Evolutionary conservation across 2,113 vertebrate species (phyloP).

Genomic region (Gobius niger): DNA sequence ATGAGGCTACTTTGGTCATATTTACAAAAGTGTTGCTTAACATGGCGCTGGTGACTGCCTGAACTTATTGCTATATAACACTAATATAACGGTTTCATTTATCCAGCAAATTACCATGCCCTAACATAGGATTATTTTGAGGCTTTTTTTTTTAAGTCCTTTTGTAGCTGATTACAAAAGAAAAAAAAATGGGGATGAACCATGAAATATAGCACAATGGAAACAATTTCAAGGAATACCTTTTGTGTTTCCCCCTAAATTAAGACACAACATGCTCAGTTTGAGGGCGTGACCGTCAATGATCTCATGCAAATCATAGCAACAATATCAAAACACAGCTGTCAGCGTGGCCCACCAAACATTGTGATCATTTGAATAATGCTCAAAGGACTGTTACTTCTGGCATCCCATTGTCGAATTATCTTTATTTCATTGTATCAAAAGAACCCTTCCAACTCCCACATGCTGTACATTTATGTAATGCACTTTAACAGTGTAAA

Average conservation of each 20-base stretch:
- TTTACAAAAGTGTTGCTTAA: too few species aligned
- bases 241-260: not conserved
- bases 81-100: too few species aligned
- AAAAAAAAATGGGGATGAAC: conserved; percentile 8
- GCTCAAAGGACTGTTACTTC: conserved; percentile 51
- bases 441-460: conserved; percentile 10
- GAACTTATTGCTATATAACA: too few species aligned
- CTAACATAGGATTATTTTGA: too few species aligned
- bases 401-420: conserved; percentile 31
- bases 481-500: too few species aligned
- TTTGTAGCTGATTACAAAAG: conserved; percentile 6
- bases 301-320: conserved; percentile 8
- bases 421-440: conserved; percentile 18
- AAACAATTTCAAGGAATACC: not conserved
- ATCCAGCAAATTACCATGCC: too few species aligned
- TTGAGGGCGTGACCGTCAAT: conserved; percentile 21
- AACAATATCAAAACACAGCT: conserved; percentile 15
- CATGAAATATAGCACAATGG: not conserved
- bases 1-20: too few species aligned
- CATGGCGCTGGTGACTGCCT: too few species aligned
- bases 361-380: conserved; percentile 24
- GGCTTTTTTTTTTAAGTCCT: too few species aligned
- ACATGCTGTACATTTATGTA: not conserved
- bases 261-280: conserved; percentile 13
- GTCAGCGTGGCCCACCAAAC: conserved; percentile 2